Percentiles rank a stretch among this genome's conserved stretches.
These are phyloP conservation scores for Smittia sp. DNA, from an alignment of 2,888 invertebrate species.

Conservation along the genomic window DNA sequence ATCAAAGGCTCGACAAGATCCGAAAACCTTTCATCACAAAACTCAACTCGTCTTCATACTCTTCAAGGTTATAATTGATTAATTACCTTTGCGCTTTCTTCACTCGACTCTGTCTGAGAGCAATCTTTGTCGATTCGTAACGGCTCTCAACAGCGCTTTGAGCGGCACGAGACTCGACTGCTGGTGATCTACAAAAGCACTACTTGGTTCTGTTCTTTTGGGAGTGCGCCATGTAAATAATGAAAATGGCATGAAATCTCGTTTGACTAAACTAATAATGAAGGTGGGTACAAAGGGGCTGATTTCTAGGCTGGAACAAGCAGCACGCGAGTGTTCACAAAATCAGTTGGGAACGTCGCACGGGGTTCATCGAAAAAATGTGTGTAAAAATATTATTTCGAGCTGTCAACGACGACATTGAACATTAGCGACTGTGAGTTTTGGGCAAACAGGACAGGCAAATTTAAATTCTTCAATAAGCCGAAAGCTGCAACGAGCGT, in stretches of 20 bases:
- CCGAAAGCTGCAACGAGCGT: background rate
- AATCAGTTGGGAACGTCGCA: background rate
- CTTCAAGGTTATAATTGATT: too few species aligned
- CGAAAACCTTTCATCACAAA: too few species aligned
- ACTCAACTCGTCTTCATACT: too few species aligned
- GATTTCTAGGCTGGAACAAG: constrained; percentile 24
- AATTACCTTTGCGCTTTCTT: background rate
- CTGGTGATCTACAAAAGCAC: background rate
- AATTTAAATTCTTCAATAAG: background rate
- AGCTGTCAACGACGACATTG: background rate
- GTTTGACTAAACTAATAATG: constrained; percentile 28
- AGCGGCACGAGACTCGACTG: background rate
- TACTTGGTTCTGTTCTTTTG: background rate
- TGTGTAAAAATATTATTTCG: background rate
- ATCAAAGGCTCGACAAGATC: too few species aligned
- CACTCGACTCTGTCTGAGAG: background rate
- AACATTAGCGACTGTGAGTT: background rate
- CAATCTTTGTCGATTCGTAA: constrained; percentile 19
- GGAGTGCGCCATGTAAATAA: background rate
- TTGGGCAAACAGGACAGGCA: background rate
- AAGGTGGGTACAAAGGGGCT: constrained; percentile 20
- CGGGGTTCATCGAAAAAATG: background rate
- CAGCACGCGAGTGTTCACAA: constrained; percentile 27
- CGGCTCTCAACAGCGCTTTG: constrained; percentile 9
- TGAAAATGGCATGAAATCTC: constrained; percentile 26